Conservation (phyloP, 1,140 invertebrate genomes). For the Euglossa dilemma region DNA sequence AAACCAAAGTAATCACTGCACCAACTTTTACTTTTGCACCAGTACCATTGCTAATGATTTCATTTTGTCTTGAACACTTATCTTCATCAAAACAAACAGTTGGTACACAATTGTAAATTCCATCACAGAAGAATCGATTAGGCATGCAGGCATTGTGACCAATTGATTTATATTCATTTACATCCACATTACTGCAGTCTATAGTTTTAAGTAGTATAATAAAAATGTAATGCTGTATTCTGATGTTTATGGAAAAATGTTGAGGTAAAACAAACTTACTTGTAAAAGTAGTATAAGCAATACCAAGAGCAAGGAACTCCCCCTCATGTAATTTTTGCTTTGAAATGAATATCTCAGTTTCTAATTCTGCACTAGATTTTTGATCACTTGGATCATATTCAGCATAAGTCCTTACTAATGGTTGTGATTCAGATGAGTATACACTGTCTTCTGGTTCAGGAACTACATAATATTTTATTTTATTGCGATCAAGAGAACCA, state of each 20-base stretch:
- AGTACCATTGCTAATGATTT: conserved; percentile 66
- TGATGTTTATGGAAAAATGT: background rate
- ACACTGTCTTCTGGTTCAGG: conserved; percentile 23
- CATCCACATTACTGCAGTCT: conserved; percentile 64
- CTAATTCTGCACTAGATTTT: conserved; percentile 64
- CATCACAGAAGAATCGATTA: conserved; percentile 75
- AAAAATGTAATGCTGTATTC: conserved; percentile 6
- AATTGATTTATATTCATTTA: conserved; percentile 25
- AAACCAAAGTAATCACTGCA: conserved; percentile 76
- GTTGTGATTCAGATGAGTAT: background rate
- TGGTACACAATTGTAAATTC: conserved; percentile 73
- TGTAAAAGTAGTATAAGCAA: conserved; percentile 75
- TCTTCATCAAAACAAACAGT: conserved; percentile 74
- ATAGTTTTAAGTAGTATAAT: conserved; percentile 21
- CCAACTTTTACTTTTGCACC: conserved; percentile 79
- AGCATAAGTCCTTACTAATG: background rate
- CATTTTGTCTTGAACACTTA: conserved; percentile 60
- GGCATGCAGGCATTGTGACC: conserved; percentile 66
- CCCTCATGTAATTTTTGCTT: conserved; percentile 53
- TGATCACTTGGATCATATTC: conserved; percentile 51
- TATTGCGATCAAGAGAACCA: conserved; percentile 61
- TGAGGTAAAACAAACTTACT: conserved; percentile 51
- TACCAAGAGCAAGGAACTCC: conserved; percentile 68
- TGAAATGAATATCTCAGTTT: conserved; percentile 76
- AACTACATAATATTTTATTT: conserved; percentile 12